These are phyloP conservation scores for Mormyrus lacerda DNA, from an alignment of 2,113 vertebrate genomes.

Conservation along the genomic window DNA sequence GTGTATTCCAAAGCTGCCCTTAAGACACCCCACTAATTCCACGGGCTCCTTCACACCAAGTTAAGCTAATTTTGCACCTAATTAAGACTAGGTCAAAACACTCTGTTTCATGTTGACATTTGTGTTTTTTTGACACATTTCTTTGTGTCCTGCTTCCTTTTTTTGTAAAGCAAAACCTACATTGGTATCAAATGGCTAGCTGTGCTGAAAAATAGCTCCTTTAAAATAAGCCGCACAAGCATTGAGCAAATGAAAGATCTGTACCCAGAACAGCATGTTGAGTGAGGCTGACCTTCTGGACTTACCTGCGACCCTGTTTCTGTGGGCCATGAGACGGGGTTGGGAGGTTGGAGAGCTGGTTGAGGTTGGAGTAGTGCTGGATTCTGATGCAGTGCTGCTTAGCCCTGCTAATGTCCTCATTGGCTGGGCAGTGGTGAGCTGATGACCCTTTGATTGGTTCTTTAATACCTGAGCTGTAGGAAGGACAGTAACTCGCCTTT, in stretches of 20 bases:
- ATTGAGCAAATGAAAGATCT: no score
- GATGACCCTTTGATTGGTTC: constrained; percentile 5
- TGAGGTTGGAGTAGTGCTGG: constrained; percentile 16
- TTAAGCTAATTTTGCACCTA: background rate
- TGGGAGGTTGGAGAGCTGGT: constrained; percentile 39
- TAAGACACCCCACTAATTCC: background rate
- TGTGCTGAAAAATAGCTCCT: background rate
- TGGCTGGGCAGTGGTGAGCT: constrained; percentile 13
- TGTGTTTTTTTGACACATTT: background rate
- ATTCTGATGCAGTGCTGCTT: background rate
- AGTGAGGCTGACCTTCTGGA: constrained; percentile 13
- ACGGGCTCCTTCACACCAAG: background rate
- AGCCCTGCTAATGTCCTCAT: constrained; percentile 36
- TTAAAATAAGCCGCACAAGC: background rate
- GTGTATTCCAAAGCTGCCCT: background rate
- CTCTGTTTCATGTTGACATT: background rate
- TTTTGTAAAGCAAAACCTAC: background rate
- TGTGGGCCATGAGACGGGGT: constrained; percentile 52
- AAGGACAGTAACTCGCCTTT: constrained; percentile 29
- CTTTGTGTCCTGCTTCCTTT: background rate
- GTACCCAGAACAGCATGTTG: background rate
- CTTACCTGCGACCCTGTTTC: constrained; percentile 74
- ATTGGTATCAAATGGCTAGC: background rate
- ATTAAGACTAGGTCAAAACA: background rate
- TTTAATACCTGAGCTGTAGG: no score